These are phyloP conservation scores for Archips crataeganus DNA, from an alignment of 2,888 invertebrate species.

Conservation along the genomic window DNA sequence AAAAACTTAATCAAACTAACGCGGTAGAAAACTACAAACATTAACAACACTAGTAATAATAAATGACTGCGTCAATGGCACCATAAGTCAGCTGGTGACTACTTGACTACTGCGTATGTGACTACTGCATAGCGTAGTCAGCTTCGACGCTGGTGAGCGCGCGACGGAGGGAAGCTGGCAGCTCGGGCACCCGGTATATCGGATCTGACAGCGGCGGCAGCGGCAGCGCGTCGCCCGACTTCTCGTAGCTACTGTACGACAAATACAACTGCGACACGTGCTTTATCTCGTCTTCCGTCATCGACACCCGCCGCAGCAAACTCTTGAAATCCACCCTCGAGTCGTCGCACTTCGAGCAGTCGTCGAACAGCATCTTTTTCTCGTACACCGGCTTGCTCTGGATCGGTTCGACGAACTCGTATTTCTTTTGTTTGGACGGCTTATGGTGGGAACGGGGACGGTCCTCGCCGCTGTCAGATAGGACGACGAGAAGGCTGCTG, in stretches of 20 bases:
- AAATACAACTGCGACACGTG: slow-evolving; percentile 71
- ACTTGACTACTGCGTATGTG: background rate
- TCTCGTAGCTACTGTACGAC: slow-evolving; percentile 71
- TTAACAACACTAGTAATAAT: slow-evolving; percentile 21
- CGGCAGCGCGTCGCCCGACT: slow-evolving; percentile 64
- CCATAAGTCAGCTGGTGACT: background rate
- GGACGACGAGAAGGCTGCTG: slow-evolving; percentile 58
- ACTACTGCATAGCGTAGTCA: slow-evolving; percentile 60
- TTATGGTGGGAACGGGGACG: slow-evolving; percentile 47
- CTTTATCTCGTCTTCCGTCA: slow-evolving; percentile 75
- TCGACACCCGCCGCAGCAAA: slow-evolving; percentile 66
- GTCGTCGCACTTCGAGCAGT: slow-evolving; percentile 72
- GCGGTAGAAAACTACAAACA: slow-evolving; percentile 16
- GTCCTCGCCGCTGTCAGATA: slow-evolving; percentile 61
- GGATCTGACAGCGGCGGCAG: slow-evolving; percentile 77
- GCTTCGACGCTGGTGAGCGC: slow-evolving; percentile 67
- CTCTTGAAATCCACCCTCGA: slow-evolving; percentile 68
- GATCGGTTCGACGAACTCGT: slow-evolving; percentile 71
- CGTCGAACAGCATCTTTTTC: slow-evolving; percentile 61
- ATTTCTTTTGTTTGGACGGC: slow-evolving; percentile 58
- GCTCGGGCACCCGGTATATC: slow-evolving; percentile 72
- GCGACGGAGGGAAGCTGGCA: slow-evolving; percentile 65
- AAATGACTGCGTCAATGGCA: slow-evolving; percentile 20
- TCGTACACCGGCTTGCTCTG: slow-evolving; percentile 60
- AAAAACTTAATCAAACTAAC: slow-evolving; percentile 6